phyloP scores from a whole-genome alignment of 2,797 vertebrate species.

The Petrocephalus sullivani region DNA sequence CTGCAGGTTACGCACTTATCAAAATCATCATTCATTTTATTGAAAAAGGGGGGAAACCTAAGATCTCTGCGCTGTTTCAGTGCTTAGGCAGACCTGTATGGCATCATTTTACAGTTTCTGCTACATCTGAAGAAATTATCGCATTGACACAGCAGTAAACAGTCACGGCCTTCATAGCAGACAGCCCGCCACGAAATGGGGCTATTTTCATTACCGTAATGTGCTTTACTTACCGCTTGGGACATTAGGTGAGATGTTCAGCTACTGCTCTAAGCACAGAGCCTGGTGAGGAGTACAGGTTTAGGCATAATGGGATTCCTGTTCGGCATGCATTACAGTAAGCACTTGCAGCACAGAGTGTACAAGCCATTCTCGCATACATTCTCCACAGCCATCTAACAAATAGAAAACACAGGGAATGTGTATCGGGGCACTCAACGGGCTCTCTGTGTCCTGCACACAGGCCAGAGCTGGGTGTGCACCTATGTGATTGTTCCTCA shows the following conservation, averaged over 20 bases:
- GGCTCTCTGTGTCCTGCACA: neutral
- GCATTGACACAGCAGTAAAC: neutral
- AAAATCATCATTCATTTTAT: neutral
- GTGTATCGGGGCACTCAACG: too few species aligned
- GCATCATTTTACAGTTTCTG: neutral
- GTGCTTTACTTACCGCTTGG: neutral
- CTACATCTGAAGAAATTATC: neutral
- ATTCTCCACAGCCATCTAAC: neutral
- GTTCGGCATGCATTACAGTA: neutral
- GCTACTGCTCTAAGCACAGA: neutral
- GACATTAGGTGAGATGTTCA: neutral
- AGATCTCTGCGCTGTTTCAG: neutral
- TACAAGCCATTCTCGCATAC: neutral
- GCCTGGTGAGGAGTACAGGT: neutral
- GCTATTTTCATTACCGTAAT: slow-evolving; percentile 3
- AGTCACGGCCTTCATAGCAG: neutral
- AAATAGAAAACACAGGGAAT: neutral
- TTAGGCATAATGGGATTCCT: neutral
- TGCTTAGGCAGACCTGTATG: neutral
- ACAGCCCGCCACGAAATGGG: neutral
- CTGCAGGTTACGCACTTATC: neutral
- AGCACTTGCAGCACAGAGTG: neutral
- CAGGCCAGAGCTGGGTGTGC: neutral
- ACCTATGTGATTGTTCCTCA: neutral
- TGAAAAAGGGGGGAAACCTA: neutral